These are phyloP conservation scores for Sminthurides bifidus DNA, from an alignment of 1,140 invertebrate species.

Conservation along the genomic window DNA sequence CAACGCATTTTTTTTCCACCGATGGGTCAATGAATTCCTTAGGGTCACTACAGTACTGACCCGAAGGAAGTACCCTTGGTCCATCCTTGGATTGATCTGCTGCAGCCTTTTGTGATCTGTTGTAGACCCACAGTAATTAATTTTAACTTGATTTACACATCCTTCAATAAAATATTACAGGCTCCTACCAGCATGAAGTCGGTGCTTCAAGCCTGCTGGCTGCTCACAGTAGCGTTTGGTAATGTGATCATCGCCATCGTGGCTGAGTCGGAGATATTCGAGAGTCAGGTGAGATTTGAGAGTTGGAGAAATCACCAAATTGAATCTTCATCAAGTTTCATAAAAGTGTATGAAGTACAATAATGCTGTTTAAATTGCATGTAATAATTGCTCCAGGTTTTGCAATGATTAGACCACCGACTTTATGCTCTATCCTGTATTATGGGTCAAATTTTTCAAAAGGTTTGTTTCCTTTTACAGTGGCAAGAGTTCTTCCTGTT, in stretches of 20 bases:
- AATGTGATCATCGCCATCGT: constrained; percentile 52
- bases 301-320: not conserved
- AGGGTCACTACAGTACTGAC: not conserved
- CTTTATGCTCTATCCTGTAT: too few relatives aligned
- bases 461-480: too few relatives aligned
- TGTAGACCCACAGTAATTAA: not conserved
- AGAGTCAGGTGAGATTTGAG: constrained; percentile 43
- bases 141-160: not conserved
- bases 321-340: not conserved
- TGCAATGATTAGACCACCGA: too few relatives aligned
- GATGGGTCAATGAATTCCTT: not conserved
- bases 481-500: constrained; percentile 77
- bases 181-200: constrained; percentile 83
- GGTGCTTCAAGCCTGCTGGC: constrained; percentile 73
- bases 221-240: constrained; percentile 79
- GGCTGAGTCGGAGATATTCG: constrained; percentile 35
- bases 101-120: not conserved
- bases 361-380: too few relatives aligned
- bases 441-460: too few relatives aligned
- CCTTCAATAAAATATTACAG: constrained; percentile 39
- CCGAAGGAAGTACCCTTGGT: not conserved
- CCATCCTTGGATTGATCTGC: not conserved
- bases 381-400: too few relatives aligned
- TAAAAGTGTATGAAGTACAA: not conserved
- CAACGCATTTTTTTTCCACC: constrained; percentile 55